These are phyloP conservation scores for Platycheirus albimanus DNA, from an alignment of 2,888 invertebrate genomes.

Conservation along the genomic window DNA sequence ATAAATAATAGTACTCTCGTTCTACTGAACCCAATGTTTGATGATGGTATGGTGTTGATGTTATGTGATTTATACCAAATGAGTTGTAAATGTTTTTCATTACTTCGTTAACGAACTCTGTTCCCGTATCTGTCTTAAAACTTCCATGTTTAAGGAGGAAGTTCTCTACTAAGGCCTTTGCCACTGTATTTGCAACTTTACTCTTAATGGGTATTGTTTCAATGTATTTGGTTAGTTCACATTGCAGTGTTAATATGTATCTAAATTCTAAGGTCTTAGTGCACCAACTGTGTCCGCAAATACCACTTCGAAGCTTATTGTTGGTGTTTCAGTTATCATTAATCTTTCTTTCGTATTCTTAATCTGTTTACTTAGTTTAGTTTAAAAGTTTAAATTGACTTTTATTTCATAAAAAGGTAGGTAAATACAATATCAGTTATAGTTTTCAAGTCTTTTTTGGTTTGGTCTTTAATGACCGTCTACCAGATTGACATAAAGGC, in stretches of 20 bases:
- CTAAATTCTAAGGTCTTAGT: slow-evolving; percentile 29
- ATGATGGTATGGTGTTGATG: too few species aligned
- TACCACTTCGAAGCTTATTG: slow-evolving; percentile 16
- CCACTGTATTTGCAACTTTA: slow-evolving; percentile 46
- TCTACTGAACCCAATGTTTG: too few species aligned
- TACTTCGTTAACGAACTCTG: slow-evolving; percentile 27
- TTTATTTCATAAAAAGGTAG: too few species aligned
- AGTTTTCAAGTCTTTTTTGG: too few species aligned
- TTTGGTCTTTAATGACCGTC: too few species aligned
- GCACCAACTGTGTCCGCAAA: slow-evolving; percentile 46
- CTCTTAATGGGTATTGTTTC: slow-evolving; percentile 41
- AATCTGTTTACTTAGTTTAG: too few species aligned
- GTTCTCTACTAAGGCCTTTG: slow-evolving; percentile 53
- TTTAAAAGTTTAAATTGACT: too few species aligned
- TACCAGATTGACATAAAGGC: too few species aligned
- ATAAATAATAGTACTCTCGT: too few species aligned
- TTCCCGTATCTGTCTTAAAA: slow-evolving; percentile 51
- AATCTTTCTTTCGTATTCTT: too few species aligned
- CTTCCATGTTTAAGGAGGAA: slow-evolving; percentile 47
- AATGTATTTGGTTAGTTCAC: slow-evolving; percentile 46
- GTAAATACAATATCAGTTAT: too few species aligned
- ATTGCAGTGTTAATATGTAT: slow-evolving; percentile 43
- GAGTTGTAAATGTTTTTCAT: slow-evolving; percentile 23
- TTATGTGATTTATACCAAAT: slow-evolving; percentile 11
- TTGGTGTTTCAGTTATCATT: too few species aligned